A percentile compares a stretch with the other conserved stretches of the same genome.
These are phyloP conservation scores for Prunella fulvescens DNA, from an alignment of 2,113 vertebrate species.

Conservation along the genomic window DNA sequence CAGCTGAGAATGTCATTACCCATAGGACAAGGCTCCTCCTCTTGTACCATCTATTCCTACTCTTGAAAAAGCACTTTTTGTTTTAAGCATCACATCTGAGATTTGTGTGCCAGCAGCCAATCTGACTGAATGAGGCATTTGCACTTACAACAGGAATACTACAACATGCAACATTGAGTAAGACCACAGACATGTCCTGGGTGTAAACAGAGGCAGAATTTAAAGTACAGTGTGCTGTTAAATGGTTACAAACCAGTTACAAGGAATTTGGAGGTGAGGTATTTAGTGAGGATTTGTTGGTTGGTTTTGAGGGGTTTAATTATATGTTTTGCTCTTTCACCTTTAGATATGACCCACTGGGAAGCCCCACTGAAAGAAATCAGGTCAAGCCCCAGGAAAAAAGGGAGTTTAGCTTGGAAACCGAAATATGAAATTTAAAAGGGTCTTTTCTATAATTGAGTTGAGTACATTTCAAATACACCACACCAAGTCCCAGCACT, in stretches of 20 bases:
- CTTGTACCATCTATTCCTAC: background rate
- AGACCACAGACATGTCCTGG: background rate
- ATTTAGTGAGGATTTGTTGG: background rate
- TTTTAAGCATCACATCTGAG: background rate
- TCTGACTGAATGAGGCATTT: background rate
- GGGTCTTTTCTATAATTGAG: background rate
- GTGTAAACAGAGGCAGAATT: background rate
- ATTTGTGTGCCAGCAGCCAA: background rate
- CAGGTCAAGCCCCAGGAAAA: background rate
- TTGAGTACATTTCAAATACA: background rate
- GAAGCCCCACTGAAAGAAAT: background rate
- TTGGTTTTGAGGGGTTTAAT: background rate
- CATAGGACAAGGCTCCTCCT: background rate
- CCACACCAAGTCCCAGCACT: background rate
- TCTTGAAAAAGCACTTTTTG: background rate
- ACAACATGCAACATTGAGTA: background rate
- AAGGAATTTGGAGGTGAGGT: background rate
- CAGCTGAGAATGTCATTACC: background rate
- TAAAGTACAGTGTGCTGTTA: background rate
- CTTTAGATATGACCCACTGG: background rate
- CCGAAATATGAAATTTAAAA: background rate
- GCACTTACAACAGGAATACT: background rate
- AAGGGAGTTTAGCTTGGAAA: background rate
- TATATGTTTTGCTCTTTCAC: background rate
- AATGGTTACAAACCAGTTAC: background rate